Evolutionary conservation across 2,888 invertebrate genomes (phyloP).

Genomic region (Eristalis pertinax): DNA sequence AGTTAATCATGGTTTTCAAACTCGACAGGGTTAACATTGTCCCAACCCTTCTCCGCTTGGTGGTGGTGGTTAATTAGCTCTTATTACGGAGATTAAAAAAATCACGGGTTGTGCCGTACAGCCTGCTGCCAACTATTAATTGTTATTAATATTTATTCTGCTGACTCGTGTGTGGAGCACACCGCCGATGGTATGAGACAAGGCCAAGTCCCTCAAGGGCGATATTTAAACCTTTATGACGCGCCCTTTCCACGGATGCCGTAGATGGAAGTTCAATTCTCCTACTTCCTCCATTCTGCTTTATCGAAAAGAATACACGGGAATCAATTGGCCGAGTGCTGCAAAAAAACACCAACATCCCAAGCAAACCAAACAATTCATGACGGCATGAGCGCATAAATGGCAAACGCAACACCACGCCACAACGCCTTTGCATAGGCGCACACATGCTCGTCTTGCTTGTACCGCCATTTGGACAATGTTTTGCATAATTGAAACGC

Average conservation of each 20-base stretch:
- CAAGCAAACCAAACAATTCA: slow-evolving; percentile 26
- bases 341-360: slow-evolving; percentile 8
- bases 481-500: slow-evolving; percentile 65
- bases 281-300: neutral
- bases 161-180: neutral
- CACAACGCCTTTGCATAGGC: neutral
- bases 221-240: slow-evolving; percentile 1
- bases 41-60: neutral
- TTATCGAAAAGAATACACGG: slow-evolving; percentile 17
- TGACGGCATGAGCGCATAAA: slow-evolving; percentile 13
- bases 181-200: neutral
- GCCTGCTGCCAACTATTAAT: neutral
- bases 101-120: neutral
- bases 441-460: neutral
- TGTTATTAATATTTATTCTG: slow-evolving; percentile 31
- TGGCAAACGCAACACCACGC: slow-evolving; percentile 25
- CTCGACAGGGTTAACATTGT: neutral
- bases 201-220: slow-evolving; percentile 14
- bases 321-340: slow-evolving; percentile 29
- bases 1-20: slow-evolving; percentile 25
- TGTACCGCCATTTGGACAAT: slow-evolving; percentile 49
- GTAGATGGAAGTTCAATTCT: slow-evolving; percentile 2
- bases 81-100: slow-evolving; percentile 9
- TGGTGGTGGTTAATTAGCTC: slow-evolving; percentile 12
- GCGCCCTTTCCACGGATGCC: neutral